Evolutionary conservation across 2,797 vertebrate genomes (phyloP).

Genomic region (Astyanax mexicanus): DNA sequence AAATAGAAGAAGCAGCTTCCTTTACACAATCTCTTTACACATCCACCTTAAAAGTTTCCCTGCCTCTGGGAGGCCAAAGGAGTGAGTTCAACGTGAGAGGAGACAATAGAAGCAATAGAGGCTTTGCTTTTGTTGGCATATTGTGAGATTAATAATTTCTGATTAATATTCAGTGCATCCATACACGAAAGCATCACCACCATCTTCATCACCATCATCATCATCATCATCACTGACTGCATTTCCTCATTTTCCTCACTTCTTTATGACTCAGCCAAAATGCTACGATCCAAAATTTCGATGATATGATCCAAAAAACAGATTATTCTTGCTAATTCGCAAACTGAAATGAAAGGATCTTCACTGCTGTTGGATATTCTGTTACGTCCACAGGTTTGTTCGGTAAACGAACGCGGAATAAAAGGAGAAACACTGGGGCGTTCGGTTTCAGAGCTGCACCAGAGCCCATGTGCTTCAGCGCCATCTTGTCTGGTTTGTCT

Average conservation of each 20-base stretch:
- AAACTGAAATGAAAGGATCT: neutral
- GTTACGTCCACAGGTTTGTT: neutral
- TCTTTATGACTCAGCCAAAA: neutral
- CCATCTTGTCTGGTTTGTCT: constrained; percentile 51
- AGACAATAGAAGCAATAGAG: constrained; percentile 51
- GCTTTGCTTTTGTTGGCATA: no score
- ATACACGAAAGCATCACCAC: no score
- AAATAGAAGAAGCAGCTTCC: no score
- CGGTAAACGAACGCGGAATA: neutral
- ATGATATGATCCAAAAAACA: neutral
- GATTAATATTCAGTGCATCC: no score
- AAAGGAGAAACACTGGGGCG: constrained; percentile 12
- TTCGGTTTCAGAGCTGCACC: constrained; percentile 3
- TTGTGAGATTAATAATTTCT: no score
- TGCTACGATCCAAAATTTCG: neutral
- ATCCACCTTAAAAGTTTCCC: constrained; percentile 51
- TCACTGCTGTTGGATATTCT: neutral
- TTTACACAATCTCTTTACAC: constrained; percentile 8
- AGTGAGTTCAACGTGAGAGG: constrained; percentile 51
- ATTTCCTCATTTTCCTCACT: neutral
- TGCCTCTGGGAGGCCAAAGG: constrained; percentile 43
- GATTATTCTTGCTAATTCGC: neutral
- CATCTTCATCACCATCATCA: neutral
- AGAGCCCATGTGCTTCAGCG: constrained; percentile 25
- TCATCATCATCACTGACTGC: neutral